phyloP scores from a whole-genome alignment of 2,888 invertebrate species.

The Stramonita haemastoma region DNA sequence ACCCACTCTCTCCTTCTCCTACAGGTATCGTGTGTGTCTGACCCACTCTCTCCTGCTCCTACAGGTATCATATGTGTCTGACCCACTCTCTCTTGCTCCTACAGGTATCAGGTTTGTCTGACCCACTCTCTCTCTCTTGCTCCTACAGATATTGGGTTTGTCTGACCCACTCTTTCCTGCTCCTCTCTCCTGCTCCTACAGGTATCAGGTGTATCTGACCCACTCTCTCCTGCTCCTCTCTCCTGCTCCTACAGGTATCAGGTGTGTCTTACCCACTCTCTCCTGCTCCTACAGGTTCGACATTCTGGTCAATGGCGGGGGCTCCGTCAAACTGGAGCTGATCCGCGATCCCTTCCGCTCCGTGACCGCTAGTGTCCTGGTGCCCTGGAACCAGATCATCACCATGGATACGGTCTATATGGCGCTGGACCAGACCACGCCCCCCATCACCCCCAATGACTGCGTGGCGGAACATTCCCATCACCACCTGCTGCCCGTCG shows the following conservation, averaged over 20 bases:
- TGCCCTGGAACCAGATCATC: slow-evolving; percentile 98
- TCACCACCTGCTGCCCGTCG: slow-evolving; percentile 71
- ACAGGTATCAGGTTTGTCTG: background rate
- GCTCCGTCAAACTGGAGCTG: slow-evolving; percentile 96
- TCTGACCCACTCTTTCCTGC: background rate
- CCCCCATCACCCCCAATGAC: slow-evolving; percentile 73
- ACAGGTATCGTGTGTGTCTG: too few relatives aligned
- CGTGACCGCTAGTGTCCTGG: slow-evolving; percentile 79
- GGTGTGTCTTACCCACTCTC: background rate
- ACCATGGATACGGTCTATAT: slow-evolving; percentile 74
- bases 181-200: background rate
- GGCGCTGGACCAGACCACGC: slow-evolving; percentile 58
- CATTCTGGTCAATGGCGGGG: slow-evolving; percentile 98
- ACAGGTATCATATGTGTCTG: too few relatives aligned
- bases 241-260: background rate
- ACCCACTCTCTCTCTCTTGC: background rate
- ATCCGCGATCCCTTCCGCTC: slow-evolving; percentile 92
- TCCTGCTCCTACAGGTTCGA: slow-evolving; percentile 88
- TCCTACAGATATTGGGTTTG: too few relatives aligned
- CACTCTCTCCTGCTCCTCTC: background rate
- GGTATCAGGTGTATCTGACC: too few relatives aligned
- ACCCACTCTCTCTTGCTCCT: background rate
- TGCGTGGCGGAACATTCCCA: slow-evolving; percentile 71
- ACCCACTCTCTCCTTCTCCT: background rate
- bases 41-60: background rate